Evolutionary conservation across 1,140 invertebrate species (phyloP).

Genomic region (Dreissena polymorpha): DNA sequence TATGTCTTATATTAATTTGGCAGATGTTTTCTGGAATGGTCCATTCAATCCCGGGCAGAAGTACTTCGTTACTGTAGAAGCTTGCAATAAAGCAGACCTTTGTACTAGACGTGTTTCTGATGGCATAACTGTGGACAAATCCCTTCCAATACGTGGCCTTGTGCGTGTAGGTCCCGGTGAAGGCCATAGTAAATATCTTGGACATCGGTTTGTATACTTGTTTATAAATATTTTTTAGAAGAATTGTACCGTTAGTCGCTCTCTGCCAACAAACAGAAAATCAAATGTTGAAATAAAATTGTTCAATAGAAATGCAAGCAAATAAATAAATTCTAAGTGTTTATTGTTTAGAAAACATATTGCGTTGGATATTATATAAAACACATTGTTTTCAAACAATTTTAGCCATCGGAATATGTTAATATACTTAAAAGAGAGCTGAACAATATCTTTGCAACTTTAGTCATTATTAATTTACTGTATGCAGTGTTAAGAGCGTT

Average conservation of each 20-base stretch:
- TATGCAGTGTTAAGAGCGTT: too few relatives aligned
- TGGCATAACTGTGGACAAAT: slow-evolving; percentile 52
- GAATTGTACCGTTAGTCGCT: neutral
- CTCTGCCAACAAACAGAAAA: neutral
- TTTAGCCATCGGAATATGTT: too few relatives aligned
- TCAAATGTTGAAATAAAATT: neutral
- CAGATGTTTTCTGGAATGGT: slow-evolving; percentile 29
- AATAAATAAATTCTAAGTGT: too few relatives aligned
- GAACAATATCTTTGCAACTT: too few relatives aligned
- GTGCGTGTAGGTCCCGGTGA: slow-evolving; percentile 42
- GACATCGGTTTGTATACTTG: slow-evolving; percentile 41
- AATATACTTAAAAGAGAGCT: too few relatives aligned
- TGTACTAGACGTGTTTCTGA: slow-evolving; percentile 47
- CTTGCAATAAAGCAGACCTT: slow-evolving; percentile 58
- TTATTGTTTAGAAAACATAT: too few relatives aligned
- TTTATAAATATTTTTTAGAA: neutral
- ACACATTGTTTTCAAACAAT: too few relatives aligned
- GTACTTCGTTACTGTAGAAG: slow-evolving; percentile 56
- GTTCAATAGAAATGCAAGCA: too few relatives aligned
- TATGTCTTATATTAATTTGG: neutral
- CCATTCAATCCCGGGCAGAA: slow-evolving; percentile 32
- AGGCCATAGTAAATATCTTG: slow-evolving; percentile 39
- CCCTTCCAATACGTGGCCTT: slow-evolving; percentile 49
- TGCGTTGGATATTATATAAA: too few relatives aligned
- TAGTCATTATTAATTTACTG: too few relatives aligned